Percentiles rank a stretch among this genome's conserved stretches.
Conservation (phyloP, 2,888 invertebrate genomes). For the Synergus laeviventris region DNA sequence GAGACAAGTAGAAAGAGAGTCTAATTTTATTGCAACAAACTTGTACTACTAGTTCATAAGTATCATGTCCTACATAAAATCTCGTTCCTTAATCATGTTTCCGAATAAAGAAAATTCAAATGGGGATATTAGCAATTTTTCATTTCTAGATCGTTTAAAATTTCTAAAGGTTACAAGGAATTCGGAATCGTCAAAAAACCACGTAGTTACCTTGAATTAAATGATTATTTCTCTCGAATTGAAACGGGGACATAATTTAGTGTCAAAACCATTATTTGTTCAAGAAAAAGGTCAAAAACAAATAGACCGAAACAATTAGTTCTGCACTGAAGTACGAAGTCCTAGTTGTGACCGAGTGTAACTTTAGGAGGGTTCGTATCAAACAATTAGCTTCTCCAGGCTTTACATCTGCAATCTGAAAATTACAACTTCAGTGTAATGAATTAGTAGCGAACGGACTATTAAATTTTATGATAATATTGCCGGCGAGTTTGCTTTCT, state of each 20-base stretch:
- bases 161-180: too few relatives aligned
- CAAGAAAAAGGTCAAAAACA: not conserved
- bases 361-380: not conserved
- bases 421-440: too few relatives aligned
- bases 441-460: too few relatives aligned
- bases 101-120: not conserved
- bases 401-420: too few relatives aligned
- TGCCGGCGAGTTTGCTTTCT: not conserved
- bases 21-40: conserved; percentile 17
- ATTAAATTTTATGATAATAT: not conserved
- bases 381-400: not conserved
- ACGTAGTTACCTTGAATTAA: not conserved
- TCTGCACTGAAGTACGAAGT: not conserved
- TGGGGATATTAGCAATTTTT: too few relatives aligned
- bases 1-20: conserved; percentile 6
- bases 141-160: too few relatives aligned
- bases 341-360: not conserved
- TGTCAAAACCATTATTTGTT: not conserved
- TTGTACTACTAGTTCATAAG: not conserved
- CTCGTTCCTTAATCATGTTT: not conserved
- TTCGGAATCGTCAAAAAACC: too few relatives aligned
- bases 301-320: not conserved
- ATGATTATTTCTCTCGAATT: not conserved
- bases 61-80: not conserved
- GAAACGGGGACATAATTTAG: not conserved